phyloP scores from a whole-genome alignment of 2,888 invertebrate genomes.

The Tryphoninae sp. region DNA sequence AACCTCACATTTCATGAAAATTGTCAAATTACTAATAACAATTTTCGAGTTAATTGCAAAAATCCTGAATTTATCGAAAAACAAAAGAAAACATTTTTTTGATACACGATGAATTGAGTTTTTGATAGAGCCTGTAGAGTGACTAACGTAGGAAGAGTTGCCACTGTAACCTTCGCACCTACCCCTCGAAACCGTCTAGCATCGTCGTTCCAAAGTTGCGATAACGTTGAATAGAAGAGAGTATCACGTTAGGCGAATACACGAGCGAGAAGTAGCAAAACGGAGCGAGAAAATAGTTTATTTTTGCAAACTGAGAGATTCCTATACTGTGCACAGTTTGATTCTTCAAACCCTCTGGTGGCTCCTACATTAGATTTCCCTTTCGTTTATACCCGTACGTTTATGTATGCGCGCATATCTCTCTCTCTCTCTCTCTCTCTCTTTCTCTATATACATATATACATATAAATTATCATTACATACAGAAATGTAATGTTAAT shows the following conservation, averaged over 20 bases:
- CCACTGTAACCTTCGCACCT: background rate
- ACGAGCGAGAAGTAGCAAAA: background rate
- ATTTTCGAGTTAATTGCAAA: too few species aligned
- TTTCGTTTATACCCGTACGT: background rate
- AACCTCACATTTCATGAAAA: too few species aligned
- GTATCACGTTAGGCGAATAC: background rate
- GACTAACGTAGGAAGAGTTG: background rate
- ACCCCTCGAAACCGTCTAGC: background rate
- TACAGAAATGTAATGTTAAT: too few species aligned
- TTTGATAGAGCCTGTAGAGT: background rate
- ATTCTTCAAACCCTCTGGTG: slow-evolving; percentile 13
- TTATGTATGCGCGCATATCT: background rate
- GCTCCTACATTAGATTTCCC: background rate
- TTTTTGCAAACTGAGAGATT: background rate
- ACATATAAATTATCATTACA: too few species aligned
- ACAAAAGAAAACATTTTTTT: too few species aligned
- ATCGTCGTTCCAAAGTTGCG: slow-evolving; percentile 4
- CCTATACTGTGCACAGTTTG: background rate
- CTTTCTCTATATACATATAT: background rate
- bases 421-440: too few species aligned
- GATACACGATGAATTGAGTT: background rate
- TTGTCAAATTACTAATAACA: too few species aligned
- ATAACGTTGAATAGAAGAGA: slow-evolving; percentile 11
- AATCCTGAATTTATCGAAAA: too few species aligned
- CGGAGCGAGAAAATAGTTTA: background rate